Base-by-base conservation (phyloP, 2,888 invertebrate genomes). In the Ypsolopha sequella region DNA sequence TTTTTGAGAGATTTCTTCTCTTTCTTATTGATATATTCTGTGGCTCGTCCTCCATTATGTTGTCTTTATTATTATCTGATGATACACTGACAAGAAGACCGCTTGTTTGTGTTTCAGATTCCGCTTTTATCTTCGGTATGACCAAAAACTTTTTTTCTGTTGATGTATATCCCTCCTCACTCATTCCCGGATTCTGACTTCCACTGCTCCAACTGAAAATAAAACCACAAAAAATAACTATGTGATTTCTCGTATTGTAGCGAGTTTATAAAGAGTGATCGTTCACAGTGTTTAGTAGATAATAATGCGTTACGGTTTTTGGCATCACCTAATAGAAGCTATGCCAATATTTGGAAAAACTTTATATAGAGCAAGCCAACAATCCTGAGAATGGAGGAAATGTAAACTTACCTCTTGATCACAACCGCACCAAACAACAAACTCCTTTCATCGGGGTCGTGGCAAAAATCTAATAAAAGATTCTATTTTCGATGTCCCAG, bases 1-100 rank as follows among this genome's bases (percentile, higher is more conserved):
- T 89, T 63, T 89, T 89, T 0, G 89, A 88, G 43, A 90, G 73
- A 57, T 89, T 90, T 55, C 92, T 86, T 48, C 91, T 86, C 60
- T 90, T 90, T 52, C 90, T 87, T 41, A 90, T 76, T 13, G 88
- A 82, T 66, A 89, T 88, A 65, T 76, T 78, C 56, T 88, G 79
- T 55, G 77, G 79, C 64, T 87, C 84, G 24, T 24, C 73, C 43
- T 78, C 79, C 77, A 79, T 80, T 56, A 66, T 65, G 36, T 62
- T 61, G 45, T 61, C 54, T 56, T 66, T 65, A 54, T 62, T 55
- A 57, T 56, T 64, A 51, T 74, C 70, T 13, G 74, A 69, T 24
- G 74, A 63, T 60, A 64, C 72, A 33, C 67, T 57, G 34, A 78
- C 65, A 55, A 73, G 57, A 50, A 65, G 66, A 41, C 70, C 75